phyloP scores from a whole-genome alignment of 2,797 vertebrate species.

The Heliangelus exortis region DNA sequence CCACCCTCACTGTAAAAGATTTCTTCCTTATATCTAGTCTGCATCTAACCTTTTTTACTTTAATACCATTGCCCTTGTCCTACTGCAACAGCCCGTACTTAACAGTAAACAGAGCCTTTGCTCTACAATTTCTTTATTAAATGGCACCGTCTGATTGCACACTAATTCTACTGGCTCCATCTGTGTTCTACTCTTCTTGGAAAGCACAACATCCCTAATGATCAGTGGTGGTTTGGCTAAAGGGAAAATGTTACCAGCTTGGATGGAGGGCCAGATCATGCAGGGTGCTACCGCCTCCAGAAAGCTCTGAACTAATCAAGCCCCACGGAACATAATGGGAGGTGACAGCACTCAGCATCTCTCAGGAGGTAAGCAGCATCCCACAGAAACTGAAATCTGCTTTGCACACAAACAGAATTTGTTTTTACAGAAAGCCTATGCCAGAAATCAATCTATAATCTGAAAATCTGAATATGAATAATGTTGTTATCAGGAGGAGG shows the following conservation, averaged over 20 bases:
- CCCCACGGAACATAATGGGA: not conserved
- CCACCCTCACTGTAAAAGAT: not conserved
- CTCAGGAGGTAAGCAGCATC: not conserved
- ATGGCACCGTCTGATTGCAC: not conserved
- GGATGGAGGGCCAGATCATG: fast-evolving
- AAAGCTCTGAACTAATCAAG: not conserved
- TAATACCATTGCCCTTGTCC: not conserved
- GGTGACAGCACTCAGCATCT: slow-evolving; percentile 16
- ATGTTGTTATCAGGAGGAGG: not conserved
- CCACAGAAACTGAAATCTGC: not conserved
- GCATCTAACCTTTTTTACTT: not conserved
- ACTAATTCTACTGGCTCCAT: not conserved
- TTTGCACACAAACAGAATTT: not conserved
- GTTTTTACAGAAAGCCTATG: not conserved
- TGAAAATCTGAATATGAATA: not conserved
- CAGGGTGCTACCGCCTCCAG: not conserved
- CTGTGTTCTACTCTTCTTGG: not conserved
- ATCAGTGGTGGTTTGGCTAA: not conserved
- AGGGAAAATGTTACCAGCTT: not conserved
- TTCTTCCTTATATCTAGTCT: not conserved
- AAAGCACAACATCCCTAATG: not conserved
- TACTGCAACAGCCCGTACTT: not conserved
- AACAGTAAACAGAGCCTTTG: not conserved
- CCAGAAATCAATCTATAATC: not conserved
- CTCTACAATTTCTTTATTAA: not conserved